Evolutionary conservation across 1,140 invertebrate genomes (phyloP).

Genomic region (fruit fly (Drosophila melanogaster)): Release_6_plus_ISO1_MT NT_037436.4:1452501-1453000

Average conservation of each 20-base stretch:
- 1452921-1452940: slow-evolving; percentile 68
- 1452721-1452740: slow-evolving; percentile 84
- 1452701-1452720: slow-evolving; percentile 84
- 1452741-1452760: slow-evolving; percentile 56
- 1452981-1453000: slow-evolving; percentile 54
- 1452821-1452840: slow-evolving; percentile 78
- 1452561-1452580: slow-evolving; percentile 10
- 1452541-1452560: slow-evolving; percentile 49
- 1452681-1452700: slow-evolving; percentile 67
- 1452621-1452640: slow-evolving; percentile 74
- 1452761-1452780: slow-evolving; percentile 16
- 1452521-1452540: slow-evolving; percentile 31
- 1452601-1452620: slow-evolving; percentile 78
- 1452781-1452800: slow-evolving; percentile 57
- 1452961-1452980: slow-evolving; percentile 84
- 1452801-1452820: slow-evolving; percentile 84
- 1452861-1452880: slow-evolving; percentile 21
- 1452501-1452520: slow-evolving; percentile 21
- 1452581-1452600: slow-evolving; percentile 20
- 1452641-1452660: slow-evolving; percentile 74
- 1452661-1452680: slow-evolving; percentile 42
- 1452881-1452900: slow-evolving; percentile 53
- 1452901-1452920: slow-evolving; percentile 64
- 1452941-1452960: slow-evolving; percentile 81
- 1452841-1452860: slow-evolving; percentile 38